Evolutionary conservation across 2,797 vertebrate genomes (phyloP).

Genomic region (Peromyscus aztecus): DNA sequence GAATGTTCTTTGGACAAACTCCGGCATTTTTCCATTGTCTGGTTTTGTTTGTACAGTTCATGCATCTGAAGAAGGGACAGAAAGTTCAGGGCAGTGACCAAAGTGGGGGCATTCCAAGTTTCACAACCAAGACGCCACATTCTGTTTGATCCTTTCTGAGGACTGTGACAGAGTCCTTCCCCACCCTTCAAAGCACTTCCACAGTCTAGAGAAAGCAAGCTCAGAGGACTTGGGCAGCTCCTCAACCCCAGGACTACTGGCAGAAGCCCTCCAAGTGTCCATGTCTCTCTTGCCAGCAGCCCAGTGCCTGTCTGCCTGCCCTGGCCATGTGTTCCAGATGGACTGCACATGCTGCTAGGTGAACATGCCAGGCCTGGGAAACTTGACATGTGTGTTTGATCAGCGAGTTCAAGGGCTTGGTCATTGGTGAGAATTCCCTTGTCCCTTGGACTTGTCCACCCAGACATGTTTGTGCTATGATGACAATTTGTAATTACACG

Average conservation of each 20-base stretch:
- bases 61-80: not conserved
- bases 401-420: slow-evolving; percentile 18
- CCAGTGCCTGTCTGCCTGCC: not conserved
- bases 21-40: not conserved
- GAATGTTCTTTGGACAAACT: not conserved
- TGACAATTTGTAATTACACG: slow-evolving; percentile 77
- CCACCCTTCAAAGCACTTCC: not conserved
- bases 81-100: slow-evolving; percentile 9
- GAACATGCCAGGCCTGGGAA: slow-evolving; percentile 47
- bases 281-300: not conserved
- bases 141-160: not conserved
- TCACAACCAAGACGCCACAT: not conserved
- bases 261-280: not conserved
- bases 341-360: slow-evolving; percentile 59
- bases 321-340: slow-evolving; percentile 71
- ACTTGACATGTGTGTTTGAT: slow-evolving; percentile 71
- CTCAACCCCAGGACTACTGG: not conserved
- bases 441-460: slow-evolving; percentile 58
- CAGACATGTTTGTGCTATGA: slow-evolving; percentile 71
- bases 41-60: not conserved
- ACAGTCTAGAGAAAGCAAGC: slow-evolving; percentile 5
- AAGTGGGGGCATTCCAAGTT: not conserved
- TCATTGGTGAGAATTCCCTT: slow-evolving; percentile 71
- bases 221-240: not conserved
- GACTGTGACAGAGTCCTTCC: not conserved